Base-by-base conservation (phyloP, 2,888 invertebrate species). In the Amblyteles armatorius region DNA sequence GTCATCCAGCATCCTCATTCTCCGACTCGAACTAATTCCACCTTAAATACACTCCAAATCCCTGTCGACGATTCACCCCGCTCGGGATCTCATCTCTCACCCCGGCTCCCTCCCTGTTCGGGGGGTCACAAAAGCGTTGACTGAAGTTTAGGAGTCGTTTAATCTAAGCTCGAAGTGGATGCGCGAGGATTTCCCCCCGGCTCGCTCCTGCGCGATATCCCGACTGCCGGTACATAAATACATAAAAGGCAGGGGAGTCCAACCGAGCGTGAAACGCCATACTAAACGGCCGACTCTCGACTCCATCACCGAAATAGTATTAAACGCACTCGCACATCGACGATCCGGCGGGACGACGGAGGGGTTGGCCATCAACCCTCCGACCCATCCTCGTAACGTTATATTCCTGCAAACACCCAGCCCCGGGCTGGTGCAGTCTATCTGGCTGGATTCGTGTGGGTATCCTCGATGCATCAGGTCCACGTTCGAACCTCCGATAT, bases 191-290 rank as follows among this genome's bases (percentile, higher is more conserved):
- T 76, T 33, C 29, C 82, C 82, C 82, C 33, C 33, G 33, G 33
- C 33, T 7, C 71, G 52, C 74, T 68, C 52, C 74, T 72, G 63
- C 57, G 81, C 50, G 67, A 48, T 16, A 48, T 72, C 55, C 50
- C 48, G 11, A 48, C 48, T 33, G 78, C 67, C 67, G 44, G 74
- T 63, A 80, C 71, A 69, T 69, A 79, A 44, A 79, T 22, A 69
- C 40, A 86, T 82, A 82, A 72, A 83, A 84, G 81, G 77, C 84
- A 90, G 92, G 93, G 93, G 90, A 91, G 90, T 57, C 90, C 92
- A 91, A 88, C 92, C 90, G 91, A 93, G 90, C 93, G 92, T 94
- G 92, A 94, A 94, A 94, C 94, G 93, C 92, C 91, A 92, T 93
- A 91, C 93, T 94, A 93, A 94, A 94, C 93, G 93, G 91, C 44